Evolutionary conservation across 2,797 vertebrate species (phyloP), one percentile per base, ranked within the genome.

Genomic region (Protonibea diacanthus): DNA sequence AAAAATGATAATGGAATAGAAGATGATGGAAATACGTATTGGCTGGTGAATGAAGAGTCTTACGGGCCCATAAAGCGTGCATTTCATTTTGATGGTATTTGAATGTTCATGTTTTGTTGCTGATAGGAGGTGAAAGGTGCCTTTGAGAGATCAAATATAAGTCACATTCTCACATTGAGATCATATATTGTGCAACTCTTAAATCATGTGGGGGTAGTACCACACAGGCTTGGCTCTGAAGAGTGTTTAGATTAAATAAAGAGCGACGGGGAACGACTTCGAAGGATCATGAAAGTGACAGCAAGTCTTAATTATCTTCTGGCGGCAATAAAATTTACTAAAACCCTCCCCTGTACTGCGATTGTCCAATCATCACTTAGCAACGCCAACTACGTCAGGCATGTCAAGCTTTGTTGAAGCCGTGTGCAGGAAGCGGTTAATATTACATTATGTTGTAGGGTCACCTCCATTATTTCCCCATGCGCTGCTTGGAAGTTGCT

Each of bases 1-100:
- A 81, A 90, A 88, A 81, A 90, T 71, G 82, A 90, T 86, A 86
- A 92, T 88, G 74, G 81, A 75, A 86, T 53, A 66, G 81, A 84
- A 60, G 59, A 81, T 88, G 83, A 84, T 69, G 84, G 66, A 84
- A 88, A 90, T 84, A 79, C 74, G 83, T 49, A 79, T 71, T 55
- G 78, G 48, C 40, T 64, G 25, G 18, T 66, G 85, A 81, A 60
- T 59, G 53, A 78, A 51, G 82, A 69, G 55, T 62, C 61, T 61
- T 47, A 68, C 5, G 17, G 67, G 45, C 60, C 47, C 64, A 71
- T 71, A 70, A 80, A 88, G 72, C 76, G 29, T 57, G 65, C 62
- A 45, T 83, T 71, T 80, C 42, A 70, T 85, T 76, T 49, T 15
- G 60, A 79, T 57, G 67, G 6, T 6, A 40, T 58, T 68, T 74